Evolutionary conservation across 2,888 invertebrate genomes (phyloP), one percentile per base, ranked within the genome.

Genomic region (Hipparchia semele): DNA sequence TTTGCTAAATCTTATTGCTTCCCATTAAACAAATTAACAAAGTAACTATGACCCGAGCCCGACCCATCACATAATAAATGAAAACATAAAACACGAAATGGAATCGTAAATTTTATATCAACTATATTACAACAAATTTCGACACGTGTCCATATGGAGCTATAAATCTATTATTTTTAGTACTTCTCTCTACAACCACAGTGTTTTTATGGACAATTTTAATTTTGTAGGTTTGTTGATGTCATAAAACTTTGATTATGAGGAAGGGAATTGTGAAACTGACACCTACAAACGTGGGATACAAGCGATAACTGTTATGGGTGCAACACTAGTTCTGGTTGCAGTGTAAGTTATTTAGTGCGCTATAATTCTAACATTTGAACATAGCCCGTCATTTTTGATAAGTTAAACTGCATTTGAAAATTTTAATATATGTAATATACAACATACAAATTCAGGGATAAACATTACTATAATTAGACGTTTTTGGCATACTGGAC

Each of bases 161-260:
- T 77, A 80, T 87, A 85, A 87, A 87, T 83, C 84, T 82, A 86
- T 85, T 81, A 80, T 79, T 85, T 87, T 86, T 86, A 86, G 78
- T 84, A 81, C 77, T 79, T 79, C 60, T 53, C 78, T 79, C 78
- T 79, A 79, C 81, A 74, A 79, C 74, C 75, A 72, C 78, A 80
- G 83, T 82, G 76, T 77, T 81, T 87, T 89, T 88, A 89, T 87
- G 81, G 81, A 79, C 79, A 80, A 73, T 80, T 82, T 84, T 84
- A 82, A 83, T 86, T 80, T 53, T 79, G 79, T 77, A 80, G 73
- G 81, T 79, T 78, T 76, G 80, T 81, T 80, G 78, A 76, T 77
- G 78, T 83, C 81, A 79, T 87, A 84, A 84, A 86, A 78, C 77
- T 73, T 78, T 79, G 79, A 81, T 80, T 81, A 71, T 79, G 77